Conservation (phyloP, 2,113 vertebrate genomes). For the Abramis brama region DNA sequence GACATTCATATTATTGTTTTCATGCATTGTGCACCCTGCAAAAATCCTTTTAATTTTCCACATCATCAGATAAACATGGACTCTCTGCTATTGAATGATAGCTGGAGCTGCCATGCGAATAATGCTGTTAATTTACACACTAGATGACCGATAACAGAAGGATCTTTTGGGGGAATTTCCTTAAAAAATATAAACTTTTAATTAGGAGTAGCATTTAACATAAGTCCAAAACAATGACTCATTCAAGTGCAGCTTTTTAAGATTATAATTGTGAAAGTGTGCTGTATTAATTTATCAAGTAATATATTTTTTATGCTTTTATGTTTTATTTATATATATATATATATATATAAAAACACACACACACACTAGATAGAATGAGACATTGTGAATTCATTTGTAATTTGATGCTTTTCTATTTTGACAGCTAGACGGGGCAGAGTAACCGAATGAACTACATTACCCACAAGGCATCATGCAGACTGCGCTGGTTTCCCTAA, state of each 20-base stretch:
- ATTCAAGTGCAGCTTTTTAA: not conserved
- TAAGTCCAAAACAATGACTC: not conserved
- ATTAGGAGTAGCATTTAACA: constrained; percentile 51
- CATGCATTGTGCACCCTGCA: constrained; percentile 54
- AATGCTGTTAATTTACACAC: constrained; percentile 74
- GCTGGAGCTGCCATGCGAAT: constrained; percentile 68
- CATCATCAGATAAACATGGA: constrained; percentile 72
- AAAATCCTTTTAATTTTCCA: constrained; percentile 62
- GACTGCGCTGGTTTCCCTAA: constrained; percentile 53
- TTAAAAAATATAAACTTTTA: constrained; percentile 57
- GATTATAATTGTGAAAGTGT: not conserved
- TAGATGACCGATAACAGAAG: constrained; percentile 75
- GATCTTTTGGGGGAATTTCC: constrained; percentile 63
- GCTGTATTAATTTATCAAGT: not conserved
- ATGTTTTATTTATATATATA: not conserved
- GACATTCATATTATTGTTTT: constrained; percentile 39
- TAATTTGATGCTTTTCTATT: constrained; percentile 47
- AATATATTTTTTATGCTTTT: not conserved
- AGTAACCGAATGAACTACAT: constrained; percentile 60
- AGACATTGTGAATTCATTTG: not conserved
- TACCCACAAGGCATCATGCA: constrained; percentile 72
- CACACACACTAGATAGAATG: not conserved
- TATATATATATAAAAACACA: not conserved
- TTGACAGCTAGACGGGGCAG: constrained; percentile 63
- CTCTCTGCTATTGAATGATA: constrained; percentile 68